phyloP scores from a whole-genome alignment of 2,797 vertebrate genomes.

The Leptoclinus maculatus region DNA sequence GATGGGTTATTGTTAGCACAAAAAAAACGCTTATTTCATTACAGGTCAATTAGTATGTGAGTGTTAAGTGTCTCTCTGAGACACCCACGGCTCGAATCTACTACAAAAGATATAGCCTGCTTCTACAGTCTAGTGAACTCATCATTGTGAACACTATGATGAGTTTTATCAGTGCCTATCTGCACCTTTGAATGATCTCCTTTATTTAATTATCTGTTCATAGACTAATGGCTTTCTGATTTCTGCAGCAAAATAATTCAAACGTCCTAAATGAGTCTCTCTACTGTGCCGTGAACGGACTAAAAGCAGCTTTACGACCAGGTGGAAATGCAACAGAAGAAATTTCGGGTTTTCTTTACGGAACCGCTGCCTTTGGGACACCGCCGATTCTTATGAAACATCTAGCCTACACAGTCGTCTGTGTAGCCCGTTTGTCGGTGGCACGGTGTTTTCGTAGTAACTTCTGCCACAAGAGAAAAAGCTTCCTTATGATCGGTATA shows the following conservation, averaged over 20 bases:
- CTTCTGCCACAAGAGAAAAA: neutral
- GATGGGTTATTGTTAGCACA: conserved; percentile 22
- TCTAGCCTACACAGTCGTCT: neutral
- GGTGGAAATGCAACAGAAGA: conserved; percentile 6
- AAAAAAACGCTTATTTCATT: conserved; percentile 3
- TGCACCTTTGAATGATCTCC: neutral
- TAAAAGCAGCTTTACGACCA: conserved; percentile 11
- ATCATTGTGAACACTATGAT: neutral
- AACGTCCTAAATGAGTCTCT: neutral
- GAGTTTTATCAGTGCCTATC: neutral
- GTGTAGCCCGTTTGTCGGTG: neutral
- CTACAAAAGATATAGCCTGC: conserved; percentile 9
- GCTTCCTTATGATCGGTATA: conserved; percentile 9
- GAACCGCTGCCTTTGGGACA: conserved; percentile 11
- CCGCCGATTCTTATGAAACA: neutral
- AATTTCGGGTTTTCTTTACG: conserved; percentile 8
- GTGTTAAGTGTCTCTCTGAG: neutral
- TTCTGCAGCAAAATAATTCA: neutral
- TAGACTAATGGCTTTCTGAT: neutral
- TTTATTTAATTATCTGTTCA: conserved; percentile 1
- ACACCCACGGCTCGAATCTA: conserved; percentile 7
- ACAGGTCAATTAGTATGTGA: conserved; percentile 13
- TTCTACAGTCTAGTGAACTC: neutral
- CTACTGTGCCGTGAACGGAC: neutral
- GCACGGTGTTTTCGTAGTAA: conserved; percentile 3